Evolutionary conservation across 2,113 vertebrate genomes (phyloP), one percentile per base, ranked within the genome.

Genomic region (Morone chrysops): DNA sequence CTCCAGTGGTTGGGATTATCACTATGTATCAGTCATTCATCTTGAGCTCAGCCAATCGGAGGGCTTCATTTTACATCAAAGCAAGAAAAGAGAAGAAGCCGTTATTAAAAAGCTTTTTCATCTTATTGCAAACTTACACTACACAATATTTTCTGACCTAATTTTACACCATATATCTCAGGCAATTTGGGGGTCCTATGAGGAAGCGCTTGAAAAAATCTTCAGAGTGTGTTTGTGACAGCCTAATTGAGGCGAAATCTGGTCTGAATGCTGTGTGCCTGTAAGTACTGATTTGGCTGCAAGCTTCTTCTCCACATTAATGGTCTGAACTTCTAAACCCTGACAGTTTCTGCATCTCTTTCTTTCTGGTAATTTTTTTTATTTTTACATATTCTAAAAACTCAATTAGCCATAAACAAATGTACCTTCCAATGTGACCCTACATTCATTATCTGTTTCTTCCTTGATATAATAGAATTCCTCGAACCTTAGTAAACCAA

Each of bases 71-170:
- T 51, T 1, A 87, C 91, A 87, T 92, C 81, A 90, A 89, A 90
- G 88, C 71, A 17, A 41, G 20, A 22, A 20, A 53, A 14, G 48
- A 67, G 53, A 77, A 76, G 51, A 38, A 56, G 65, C 17, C 0
- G 38, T 73, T 81, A 85, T 85, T 81, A 87, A 86, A 88, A 81
- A 71, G 62, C 63, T 75, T 77, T 92, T 88, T 89, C 85, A 89
- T 90, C 81, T 85, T 22, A 78, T 75, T 75, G 83, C 83, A 81
- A 81, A 92, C 59, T 85, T 85, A 84, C 74, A 5, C 53, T 79
- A 85, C 79, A 87, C 73, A 77, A 80, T 77, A 78, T 88, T 87
- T 81, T 88, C 48, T 91, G 89, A 88, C 90, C 90, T 84, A 61
- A 92, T 90, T 90, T 92, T 60, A 22, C 12, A 10, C 7, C 84